Evolutionary conservation across 1,140 invertebrate genomes (phyloP).

Genomic region (Apis cerana): DNA sequence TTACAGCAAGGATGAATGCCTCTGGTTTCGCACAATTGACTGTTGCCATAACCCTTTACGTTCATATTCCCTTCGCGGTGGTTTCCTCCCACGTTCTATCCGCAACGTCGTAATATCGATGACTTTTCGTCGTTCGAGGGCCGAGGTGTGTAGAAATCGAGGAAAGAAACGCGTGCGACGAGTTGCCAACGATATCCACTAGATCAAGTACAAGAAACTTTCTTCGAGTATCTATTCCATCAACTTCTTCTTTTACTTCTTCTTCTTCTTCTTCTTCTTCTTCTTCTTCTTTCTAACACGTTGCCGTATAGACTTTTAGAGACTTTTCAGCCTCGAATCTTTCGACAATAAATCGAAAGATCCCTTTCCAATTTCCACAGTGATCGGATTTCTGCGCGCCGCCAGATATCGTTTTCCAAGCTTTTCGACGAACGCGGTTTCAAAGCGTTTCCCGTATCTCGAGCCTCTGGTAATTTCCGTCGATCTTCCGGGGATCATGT

Average conservation of each 20-base stretch:
- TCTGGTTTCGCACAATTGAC: neutral
- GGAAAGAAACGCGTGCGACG: constrained; percentile 1
- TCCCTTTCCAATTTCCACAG: neutral
- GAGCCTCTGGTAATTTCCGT: neutral
- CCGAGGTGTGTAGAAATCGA: neutral
- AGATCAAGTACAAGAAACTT: constrained; percentile 23
- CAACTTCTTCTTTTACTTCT: constrained; percentile 10
- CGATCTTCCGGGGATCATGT: neutral
- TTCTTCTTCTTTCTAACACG: neutral
- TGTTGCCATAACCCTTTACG: neutral
- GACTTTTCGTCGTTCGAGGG: constrained; percentile 6
- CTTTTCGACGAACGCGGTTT: neutral
- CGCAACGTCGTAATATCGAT: constrained; percentile 1
- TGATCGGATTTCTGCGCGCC: neutral
- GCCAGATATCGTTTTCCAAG: neutral
- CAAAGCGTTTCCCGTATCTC: neutral
- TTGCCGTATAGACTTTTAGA: constrained; percentile 2
- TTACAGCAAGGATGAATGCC: neutral
- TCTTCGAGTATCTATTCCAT: constrained; percentile 26
- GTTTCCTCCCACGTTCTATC: neutral
- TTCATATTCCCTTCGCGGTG: too few species aligned
- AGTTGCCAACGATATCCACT: constrained; percentile 1
- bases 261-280: neutral
- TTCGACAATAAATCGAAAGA: constrained; percentile 22
- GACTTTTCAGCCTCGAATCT: neutral